Conservation (phyloP, 2,797 vertebrate genomes). For the Myripristis murdjan region DNA sequence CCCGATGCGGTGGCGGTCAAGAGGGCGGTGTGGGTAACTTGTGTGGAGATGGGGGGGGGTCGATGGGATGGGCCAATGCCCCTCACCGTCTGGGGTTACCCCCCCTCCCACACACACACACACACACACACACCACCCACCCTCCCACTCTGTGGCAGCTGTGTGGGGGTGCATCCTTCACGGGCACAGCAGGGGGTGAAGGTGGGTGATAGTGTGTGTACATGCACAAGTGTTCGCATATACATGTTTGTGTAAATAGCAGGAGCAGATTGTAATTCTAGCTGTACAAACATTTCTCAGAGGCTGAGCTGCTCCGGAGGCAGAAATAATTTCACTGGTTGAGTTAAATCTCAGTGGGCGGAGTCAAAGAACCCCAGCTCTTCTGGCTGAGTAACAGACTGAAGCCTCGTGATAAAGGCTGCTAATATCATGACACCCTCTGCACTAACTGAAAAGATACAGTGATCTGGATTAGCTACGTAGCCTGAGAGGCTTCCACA, state of each 20-base stretch:
- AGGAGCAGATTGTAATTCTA: constrained; percentile 37
- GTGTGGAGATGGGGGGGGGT: constrained; percentile 41
- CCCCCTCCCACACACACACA: constrained; percentile 12
- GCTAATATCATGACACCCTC: too few relatives aligned
- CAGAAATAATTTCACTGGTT: too few relatives aligned
- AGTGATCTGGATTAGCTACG: too few relatives aligned
- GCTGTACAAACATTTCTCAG: constrained; percentile 42
- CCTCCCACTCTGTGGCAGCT: constrained; percentile 65
- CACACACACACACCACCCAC: constrained; percentile 31
- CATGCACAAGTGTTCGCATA: constrained; percentile 7
- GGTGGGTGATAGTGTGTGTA: constrained; percentile 48
- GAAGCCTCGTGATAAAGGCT: too few relatives aligned
- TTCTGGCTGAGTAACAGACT: too few relatives aligned
- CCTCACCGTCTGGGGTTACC: constrained; percentile 51
- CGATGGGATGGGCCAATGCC: constrained; percentile 39
- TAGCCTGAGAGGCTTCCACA: too few relatives aligned
- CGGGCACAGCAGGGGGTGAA: constrained; percentile 49
- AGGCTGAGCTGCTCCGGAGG: constrained; percentile 27
- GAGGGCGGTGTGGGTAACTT: constrained; percentile 56
- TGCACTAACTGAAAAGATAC: too few relatives aligned
- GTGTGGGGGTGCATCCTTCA: constrained; percentile 62
- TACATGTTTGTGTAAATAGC: constrained; percentile 8
- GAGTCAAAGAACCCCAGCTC: background rate
- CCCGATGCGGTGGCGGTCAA: constrained; percentile 60
- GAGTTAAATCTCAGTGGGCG: constrained; percentile 1